Evolutionary conservation across 2,888 invertebrate species (phyloP).

Genomic region (Leucophenga maculata): DNA sequence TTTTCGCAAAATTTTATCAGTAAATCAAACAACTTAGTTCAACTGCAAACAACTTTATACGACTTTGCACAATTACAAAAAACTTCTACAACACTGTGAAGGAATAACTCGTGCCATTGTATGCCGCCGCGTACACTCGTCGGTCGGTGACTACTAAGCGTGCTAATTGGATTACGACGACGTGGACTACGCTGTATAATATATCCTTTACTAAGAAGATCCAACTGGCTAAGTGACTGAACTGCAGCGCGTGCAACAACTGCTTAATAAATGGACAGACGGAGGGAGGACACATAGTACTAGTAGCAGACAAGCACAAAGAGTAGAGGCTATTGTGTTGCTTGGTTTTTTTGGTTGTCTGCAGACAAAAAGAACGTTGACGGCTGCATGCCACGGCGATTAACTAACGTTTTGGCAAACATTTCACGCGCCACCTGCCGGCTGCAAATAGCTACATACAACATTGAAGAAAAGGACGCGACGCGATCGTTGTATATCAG

Average conservation of each 20-base stretch:
- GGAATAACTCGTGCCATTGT: conserved; percentile 14
- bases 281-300: too few relatives aligned
- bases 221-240: neutral
- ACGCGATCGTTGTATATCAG: neutral
- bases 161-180: conserved; percentile 22
- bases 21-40: conserved; percentile 39
- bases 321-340: neutral
- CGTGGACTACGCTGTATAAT: neutral
- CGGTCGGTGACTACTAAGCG: neutral
- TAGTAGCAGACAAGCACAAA: neutral
- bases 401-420: conserved; percentile 28
- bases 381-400: conserved; percentile 18
- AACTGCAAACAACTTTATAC: too few relatives aligned
- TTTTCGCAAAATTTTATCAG: neutral
- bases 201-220: neutral
- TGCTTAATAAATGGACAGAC: conserved; percentile 16
- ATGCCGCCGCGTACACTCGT: neutral
- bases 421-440: conserved; percentile 41
- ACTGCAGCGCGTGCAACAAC: conserved; percentile 5
- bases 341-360: neutral
- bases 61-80: too few relatives aligned
- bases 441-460: neutral
- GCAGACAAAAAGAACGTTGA: neutral
- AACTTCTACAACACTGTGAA: neutral
- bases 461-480: neutral